Evolutionary conservation across 2,797 vertebrate genomes (phyloP), one percentile per base, ranked within the genome.

Genomic region (Falco biarmicus): DNA sequence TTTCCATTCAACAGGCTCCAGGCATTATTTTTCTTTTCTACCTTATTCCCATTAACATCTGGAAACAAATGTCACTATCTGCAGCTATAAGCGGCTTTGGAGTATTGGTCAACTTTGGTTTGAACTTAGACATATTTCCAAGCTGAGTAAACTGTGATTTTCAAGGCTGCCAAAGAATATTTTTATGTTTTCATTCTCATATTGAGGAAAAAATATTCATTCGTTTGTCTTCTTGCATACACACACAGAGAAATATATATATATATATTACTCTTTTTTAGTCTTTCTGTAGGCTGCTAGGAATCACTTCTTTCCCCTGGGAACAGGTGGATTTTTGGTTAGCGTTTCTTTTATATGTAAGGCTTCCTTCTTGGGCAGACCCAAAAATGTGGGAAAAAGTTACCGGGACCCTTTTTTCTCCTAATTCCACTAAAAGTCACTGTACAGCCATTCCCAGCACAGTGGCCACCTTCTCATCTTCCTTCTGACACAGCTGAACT

Each of bases 151-250:
- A 84, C 45, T 65, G 29, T n/a, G 25, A 75, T 57, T 93, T 47
- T 74, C 47, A 37, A 86, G 31, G 41, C 65, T 73, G 89, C 81
- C 84, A 93, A 87, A 69, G 78, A 85, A 83, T 82, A 89, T 87
- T 92, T 87, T 92, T 93, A 34, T 90, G 41, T 41, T 89, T 93
- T 82, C 63, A 31, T 95, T 96, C 68, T 84, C 77, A 41, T 59
- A 64, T 63, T 32, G 76, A 70, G 63, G 37, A 73, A 85, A 71
- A 87, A 65, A 88, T 22, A 94, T 15, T 82, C 9, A 63, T 60
- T 85, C 2, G 1, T 79, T 87, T 28, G 10, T 78, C 73, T 93
- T 90, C 47, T 82, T 54, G 50, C 6, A 61, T 13, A 80, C 43
- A 45, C 16, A 29, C 21, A 56, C 1, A 41, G 12, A 79, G 9